Percentiles rank a stretch among this genome's conserved stretches.
phyloP scores from a whole-genome alignment of 2,113 vertebrate genomes.

The Mugil cephalus region DNA sequence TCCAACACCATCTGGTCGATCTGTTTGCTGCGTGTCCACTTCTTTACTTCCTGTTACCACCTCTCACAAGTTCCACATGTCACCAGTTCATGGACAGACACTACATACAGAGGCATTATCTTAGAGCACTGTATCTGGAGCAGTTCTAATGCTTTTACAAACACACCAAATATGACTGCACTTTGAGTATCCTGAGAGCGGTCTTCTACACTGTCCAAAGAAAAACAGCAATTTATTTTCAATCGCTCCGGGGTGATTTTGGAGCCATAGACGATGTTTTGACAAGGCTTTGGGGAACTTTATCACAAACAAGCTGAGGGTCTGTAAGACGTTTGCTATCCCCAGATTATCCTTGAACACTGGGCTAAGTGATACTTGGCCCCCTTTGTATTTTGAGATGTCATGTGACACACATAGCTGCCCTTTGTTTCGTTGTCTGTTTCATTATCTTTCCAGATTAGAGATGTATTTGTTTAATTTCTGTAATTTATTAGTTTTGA shows the following conservation, averaged over 20 bases:
- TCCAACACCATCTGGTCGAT: constrained; percentile 1
- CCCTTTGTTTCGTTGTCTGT: constrained; percentile 53
- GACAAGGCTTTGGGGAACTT: constrained; percentile 61
- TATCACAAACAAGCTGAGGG: constrained; percentile 64
- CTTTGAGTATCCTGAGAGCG: constrained; percentile 34
- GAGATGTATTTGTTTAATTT: constrained; percentile 50
- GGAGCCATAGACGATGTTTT: constrained; percentile 52
- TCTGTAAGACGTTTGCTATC: constrained; percentile 61
- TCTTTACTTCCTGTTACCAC: background rate
- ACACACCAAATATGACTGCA: constrained; percentile 53
- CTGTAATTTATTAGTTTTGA: constrained; percentile 57
- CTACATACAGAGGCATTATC: constrained; percentile 1
- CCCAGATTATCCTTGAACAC: constrained; percentile 71
- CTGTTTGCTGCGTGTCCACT: background rate
- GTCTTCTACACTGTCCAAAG: constrained; percentile 41
- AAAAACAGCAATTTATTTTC: constrained; percentile 55
- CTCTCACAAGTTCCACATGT: background rate
- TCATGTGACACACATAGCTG: constrained; percentile 48
- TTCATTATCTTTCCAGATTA: constrained; percentile 65
- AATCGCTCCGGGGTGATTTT: constrained; percentile 43
- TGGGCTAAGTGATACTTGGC: constrained; percentile 41
- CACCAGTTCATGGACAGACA: background rate
- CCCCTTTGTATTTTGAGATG: constrained; percentile 6
- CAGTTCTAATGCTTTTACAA: constrained; percentile 34
- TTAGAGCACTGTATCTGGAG: background rate